Percentiles rank a stretch among this genome's conserved stretches.
Conservation (phyloP, 2,888 invertebrate species). For the Halocaridina rubra region DNA sequence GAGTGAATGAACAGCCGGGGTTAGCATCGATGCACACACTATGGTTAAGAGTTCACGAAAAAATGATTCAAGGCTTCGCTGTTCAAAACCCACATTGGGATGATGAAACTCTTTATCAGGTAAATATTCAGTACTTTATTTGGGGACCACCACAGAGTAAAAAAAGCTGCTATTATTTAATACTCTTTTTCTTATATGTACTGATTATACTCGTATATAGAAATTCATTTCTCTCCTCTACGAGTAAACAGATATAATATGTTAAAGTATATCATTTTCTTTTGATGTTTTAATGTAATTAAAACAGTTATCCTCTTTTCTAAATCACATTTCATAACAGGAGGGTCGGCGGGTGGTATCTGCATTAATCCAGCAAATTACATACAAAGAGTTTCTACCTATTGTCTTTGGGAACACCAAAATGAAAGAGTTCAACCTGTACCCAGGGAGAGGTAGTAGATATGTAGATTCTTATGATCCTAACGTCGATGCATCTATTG, state of each 20-base stretch:
- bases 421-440: conserved; percentile 68
- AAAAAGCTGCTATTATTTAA: too few species aligned
- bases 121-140: too few species aligned
- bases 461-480: conserved; percentile 79
- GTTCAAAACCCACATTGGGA: conserved; percentile 80
- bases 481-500: conserved; percentile 75
- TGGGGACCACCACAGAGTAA: too few species aligned
- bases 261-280: background rate
- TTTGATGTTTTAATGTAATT: background rate
- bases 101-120: conserved; percentile 80
- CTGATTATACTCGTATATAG: background rate
- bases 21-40: conserved; percentile 73
- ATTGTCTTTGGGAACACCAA: conserved; percentile 69
- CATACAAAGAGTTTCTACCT: conserved; percentile 67
- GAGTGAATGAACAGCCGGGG: conserved; percentile 67
- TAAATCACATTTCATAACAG: conserved; percentile 13
- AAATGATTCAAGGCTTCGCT: conserved; percentile 75
- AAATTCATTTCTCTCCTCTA: background rate
- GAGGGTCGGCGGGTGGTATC: conserved; percentile 66
- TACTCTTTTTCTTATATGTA: too few species aligned
- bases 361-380: conserved; percentile 67
- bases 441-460: conserved; percentile 71
- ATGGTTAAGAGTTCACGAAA: conserved; percentile 83
- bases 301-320: background rate
- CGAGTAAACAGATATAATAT: background rate